Evolutionary conservation across 1,140 invertebrate genomes (phyloP).

Genomic region (Drosophila setifemur): DNA sequence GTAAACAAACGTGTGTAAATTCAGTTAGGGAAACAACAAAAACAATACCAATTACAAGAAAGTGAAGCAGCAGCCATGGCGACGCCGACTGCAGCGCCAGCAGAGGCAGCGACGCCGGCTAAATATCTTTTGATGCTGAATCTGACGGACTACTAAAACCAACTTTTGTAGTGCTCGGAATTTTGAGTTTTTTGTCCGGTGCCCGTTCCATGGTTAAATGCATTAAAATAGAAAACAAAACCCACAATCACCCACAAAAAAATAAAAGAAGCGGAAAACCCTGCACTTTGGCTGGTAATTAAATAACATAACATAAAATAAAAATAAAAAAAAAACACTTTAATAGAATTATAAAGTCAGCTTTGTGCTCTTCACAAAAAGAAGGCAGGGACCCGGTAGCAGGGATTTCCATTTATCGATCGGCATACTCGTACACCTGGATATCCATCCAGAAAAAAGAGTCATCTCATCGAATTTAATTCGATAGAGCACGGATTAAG

Average conservation of each 20-base stretch:
- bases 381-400: background rate
- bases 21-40: slow-evolving; percentile 14
- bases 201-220: slow-evolving; percentile 1
- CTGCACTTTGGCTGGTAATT: background rate
- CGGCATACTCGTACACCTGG: background rate
- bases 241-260: no score
- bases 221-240: slow-evolving; percentile 17
- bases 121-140: slow-evolving; percentile 23
- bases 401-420: background rate
- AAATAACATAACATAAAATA: background rate
- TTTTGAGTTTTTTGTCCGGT: slow-evolving; percentile 7
- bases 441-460: background rate
- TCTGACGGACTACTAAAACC: background rate
- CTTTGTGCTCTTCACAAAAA: no score
- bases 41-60: background rate
- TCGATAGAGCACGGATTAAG: slow-evolving; percentile 43
- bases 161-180: slow-evolving; percentile 2
- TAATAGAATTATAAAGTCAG: no score
- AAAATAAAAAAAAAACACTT: background rate
- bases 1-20: slow-evolving; percentile 27
- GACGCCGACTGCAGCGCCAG: background rate
- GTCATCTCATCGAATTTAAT: slow-evolving; percentile 25
- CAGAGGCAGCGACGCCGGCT: background rate
- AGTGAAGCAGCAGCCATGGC: background rate
- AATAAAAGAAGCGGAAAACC: background rate